Base-by-base conservation (phyloP, 1,140 invertebrate genomes). In the Trachymyrmex cornetzi region DNA sequence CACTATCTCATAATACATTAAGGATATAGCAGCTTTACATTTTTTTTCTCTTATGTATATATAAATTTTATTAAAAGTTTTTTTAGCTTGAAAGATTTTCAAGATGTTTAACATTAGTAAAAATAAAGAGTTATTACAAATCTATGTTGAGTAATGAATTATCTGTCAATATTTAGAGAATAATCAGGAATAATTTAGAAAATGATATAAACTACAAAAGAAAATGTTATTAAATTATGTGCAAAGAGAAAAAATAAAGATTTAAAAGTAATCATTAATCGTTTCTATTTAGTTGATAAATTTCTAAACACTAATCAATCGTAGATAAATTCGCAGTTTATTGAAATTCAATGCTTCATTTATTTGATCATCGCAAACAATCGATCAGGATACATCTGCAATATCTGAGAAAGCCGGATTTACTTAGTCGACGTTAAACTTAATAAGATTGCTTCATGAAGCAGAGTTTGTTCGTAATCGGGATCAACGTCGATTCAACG, bases 401-500 rank as follows among this genome's bases (percentile, higher is more conserved):
- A 86, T 81, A 81, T 44, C 81, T 53, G 50, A 77, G n/a, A 34
- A 75, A 24, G 14, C 59, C 67, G 80, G 80, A 85, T 89, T 85
- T 85, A 80, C 80, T 64, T 67, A 77, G 57, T 14, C 61, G 34
- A 69, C 38, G 74, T 85, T 79, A 75, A 72, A 69, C 82, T 79
- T 79, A 77, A 89, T 74, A 74, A 88, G 80, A 81, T 87, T 44
- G 55, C 74, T 22, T 59, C 24, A 53, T 53, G 59, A 79, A 75
- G 66, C 71, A 30, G 84, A 44, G 71, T 77, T 84, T 69, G 19
- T 81, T 69, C 55, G 14, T 84, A 87, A 88, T 88, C 77, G 77
- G 85, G 85, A 88, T 88, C 74, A 88, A 55, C 63, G 34, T 48
- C 77, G 87, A 81, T 87, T 77, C 85, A 19, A 55, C 30, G 85